Base-by-base conservation (phyloP, 2,888 invertebrate species). In the Nipponacmea schrenckii region DNA sequence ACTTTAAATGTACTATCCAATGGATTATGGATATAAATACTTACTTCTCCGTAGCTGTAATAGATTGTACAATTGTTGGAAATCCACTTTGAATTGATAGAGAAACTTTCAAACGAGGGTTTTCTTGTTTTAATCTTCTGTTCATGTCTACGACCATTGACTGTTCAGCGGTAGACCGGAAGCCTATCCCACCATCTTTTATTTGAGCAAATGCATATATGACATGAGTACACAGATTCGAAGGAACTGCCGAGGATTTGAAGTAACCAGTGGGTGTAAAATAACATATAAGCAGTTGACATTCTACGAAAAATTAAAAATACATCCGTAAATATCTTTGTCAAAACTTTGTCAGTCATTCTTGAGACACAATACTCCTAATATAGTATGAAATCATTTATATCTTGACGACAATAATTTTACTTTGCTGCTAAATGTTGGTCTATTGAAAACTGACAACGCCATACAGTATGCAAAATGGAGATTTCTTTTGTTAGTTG, bases 141-240 rank as follows among this genome's bases (percentile, higher is more conserved):
- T 76, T 24, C 8, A 67, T 62, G 7, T 39, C 56, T 64, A 69
- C 73, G 24, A 48, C 50, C 63, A 62, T 44, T 50, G 31, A 12
- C 26, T 71, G 62, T 45, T 56, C 31, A 17, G 65, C 17, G 12
- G 68, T 64, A 20, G 2, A 10, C 14, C 56, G 20, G 56, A 56
- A 56, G 20, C 24, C 24, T 24, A 56, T 56, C 2, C 20, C 24
- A 12, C 56, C 64, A 8, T 5, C 20, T 7, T 68, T 69, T 12
- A 78, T 46, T 45, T 39, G 65, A n/a, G 72, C 79, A 69, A 77
- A 79, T 12, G 79, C 77, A 62, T 74, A 77, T 27, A 76, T 70
- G 39, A 79, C 63, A 39, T 79, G 79, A 4, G 77, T 76, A 64
- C 79, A 79, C 20, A 74, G 24, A 15, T 71, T 24, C n/a, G 65